Evolutionary conservation across 2,888 invertebrate genomes (phyloP).

Genomic region (Leucophenga montana): DNA sequence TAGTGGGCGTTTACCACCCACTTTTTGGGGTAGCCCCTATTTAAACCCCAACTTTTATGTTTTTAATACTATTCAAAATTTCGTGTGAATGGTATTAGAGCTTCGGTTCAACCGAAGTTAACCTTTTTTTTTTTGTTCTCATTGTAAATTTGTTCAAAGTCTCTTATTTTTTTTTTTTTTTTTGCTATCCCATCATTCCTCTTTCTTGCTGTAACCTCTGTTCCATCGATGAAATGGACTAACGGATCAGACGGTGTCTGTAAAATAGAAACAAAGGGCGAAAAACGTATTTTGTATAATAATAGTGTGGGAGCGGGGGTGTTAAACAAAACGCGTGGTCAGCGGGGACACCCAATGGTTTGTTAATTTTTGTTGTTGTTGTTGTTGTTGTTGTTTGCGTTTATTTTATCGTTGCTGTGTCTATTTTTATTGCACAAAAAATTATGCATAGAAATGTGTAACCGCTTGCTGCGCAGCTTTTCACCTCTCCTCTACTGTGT

Average conservation of each 20-base stretch:
- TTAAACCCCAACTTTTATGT: too few species aligned
- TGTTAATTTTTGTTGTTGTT: slow-evolving; percentile 4
- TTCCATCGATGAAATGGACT: too few species aligned
- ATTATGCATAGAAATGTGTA: slow-evolving; percentile 21
- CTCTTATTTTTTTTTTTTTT: not conserved
- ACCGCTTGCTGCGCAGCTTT: not conserved
- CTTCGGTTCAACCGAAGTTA: too few species aligned
- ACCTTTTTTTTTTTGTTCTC: not conserved
- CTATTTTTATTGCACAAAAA: slow-evolving; percentile 24
- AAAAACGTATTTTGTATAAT: not conserved
- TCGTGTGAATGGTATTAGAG: too few species aligned
- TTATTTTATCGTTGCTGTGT: slow-evolving; percentile 13
- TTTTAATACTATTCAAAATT: too few species aligned
- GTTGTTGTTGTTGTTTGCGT: not conserved
- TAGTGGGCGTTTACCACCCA: too few species aligned
- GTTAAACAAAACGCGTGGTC: too few species aligned
- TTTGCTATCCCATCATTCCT: too few species aligned
- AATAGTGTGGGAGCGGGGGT: too few species aligned
- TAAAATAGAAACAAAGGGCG: not conserved
- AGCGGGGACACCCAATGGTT: not conserved
- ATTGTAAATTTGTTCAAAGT: not conserved
- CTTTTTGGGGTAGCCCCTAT: too few species aligned
- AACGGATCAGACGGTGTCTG: not conserved
- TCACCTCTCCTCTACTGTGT: not conserved
- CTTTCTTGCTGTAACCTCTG: too few species aligned